Evolutionary conservation across 2,888 invertebrate genomes (phyloP), one percentile per base, ranked within the genome.

Genomic region (Dasypolia templi): DNA sequence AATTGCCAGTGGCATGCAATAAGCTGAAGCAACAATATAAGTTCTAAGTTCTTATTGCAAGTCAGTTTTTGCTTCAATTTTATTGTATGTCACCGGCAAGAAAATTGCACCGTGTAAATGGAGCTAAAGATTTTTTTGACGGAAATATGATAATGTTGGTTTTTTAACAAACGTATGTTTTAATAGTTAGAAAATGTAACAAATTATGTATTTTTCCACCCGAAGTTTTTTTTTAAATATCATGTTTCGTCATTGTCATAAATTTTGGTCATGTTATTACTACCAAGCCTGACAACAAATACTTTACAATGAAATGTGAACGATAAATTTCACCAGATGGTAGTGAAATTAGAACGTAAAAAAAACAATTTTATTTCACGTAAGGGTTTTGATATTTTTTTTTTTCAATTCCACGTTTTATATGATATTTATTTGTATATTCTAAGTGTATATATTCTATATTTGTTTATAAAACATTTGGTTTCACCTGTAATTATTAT

Each of bases 371-470:
- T 74, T 64, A 61, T 56, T 72, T 82, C 56, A 63, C n/a, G 29
- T 51, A 85, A 66, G 51, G 58, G 73, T 82, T 82, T 87, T 83
- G 64, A 74, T 82, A 72, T 75, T 64, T 75, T 77, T 55, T 64
- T 72, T 75, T 82, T 78, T 77, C 66, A 77, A 80, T 78, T 82
- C 80, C 78, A 84, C 64, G 75, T 85, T 82, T 79, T 64, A 70
- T 77, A 82, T 72, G 63, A 42, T 76, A 70, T 82, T 83, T 87
- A 80, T 72, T 58, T 87, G 72, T 82, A 75, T 84, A 81, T n/a
- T n/a, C n/a, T n/a, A n/a, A n/a, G n/a, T n/a, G n/a, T n/a, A n/a
- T n/a, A n/a, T n/a, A n/a, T 81, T 78, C 79, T 77, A 73, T 82
- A 72, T 64, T 85, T 79, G 75, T 83, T 83, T 84, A 62, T 82